phyloP scores from a whole-genome alignment of 2,888 invertebrate genomes.

The Lordiphosa fenestrarum region DNA sequence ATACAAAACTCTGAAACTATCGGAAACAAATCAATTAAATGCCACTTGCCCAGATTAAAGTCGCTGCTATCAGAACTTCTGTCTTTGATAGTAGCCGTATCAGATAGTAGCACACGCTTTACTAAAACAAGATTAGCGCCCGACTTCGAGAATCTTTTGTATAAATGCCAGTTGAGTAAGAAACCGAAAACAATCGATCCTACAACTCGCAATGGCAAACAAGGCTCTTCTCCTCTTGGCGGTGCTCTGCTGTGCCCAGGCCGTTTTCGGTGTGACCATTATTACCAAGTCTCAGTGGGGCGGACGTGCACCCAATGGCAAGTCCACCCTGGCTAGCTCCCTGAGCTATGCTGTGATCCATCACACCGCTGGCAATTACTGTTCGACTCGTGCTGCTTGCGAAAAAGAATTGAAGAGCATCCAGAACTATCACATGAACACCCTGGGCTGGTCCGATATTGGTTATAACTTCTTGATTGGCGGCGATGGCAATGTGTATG shows the following conservation, averaged over 20 bases:
- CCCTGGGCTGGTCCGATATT: slow-evolving; percentile 68
- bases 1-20: slow-evolving; percentile 6
- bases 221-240: slow-evolving; percentile 42
- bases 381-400: slow-evolving; percentile 53
- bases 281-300: slow-evolving; percentile 57
- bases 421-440: slow-evolving; percentile 68
- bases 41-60: slow-evolving; percentile 49
- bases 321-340: slow-evolving; percentile 33
- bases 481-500: slow-evolving; percentile 71
- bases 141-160: no score
- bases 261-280: slow-evolving; percentile 35
- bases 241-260: slow-evolving; percentile 43
- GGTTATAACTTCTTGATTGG: slow-evolving; percentile 71
- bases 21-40: slow-evolving; percentile 59
- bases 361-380: slow-evolving; percentile 60
- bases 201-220: slow-evolving; percentile 36
- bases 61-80: slow-evolving; percentile 30
- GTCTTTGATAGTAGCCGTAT: no score
- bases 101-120: no score
- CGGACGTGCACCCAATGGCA: slow-evolving; percentile 58
- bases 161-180: background rate
- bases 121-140: no score
- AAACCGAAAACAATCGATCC: slow-evolving; percentile 14
- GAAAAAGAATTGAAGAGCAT: slow-evolving; percentile 57
- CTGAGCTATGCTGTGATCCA: slow-evolving; percentile 58